Evolutionary conservation across 2,888 invertebrate genomes (phyloP), one percentile per base, ranked within the genome.

Genomic region (Parochlus steinenii): DNA sequence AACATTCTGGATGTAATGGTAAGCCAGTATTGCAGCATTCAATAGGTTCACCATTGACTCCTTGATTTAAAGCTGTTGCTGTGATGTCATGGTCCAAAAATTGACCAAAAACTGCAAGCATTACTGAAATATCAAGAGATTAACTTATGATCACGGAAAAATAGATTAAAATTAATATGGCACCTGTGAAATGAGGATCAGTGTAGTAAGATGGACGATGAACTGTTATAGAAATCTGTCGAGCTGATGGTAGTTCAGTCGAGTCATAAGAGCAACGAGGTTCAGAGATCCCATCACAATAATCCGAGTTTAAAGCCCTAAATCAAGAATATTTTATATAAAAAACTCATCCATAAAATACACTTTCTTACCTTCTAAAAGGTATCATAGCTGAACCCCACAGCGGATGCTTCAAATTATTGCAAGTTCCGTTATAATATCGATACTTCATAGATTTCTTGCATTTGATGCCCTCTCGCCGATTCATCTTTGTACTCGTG

Each of bases 11-110:
- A 53, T 82, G 79, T 1, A 51, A 39, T 2, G 45, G 44, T 1
- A 54, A 47, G 0, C 52, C 44, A 1, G 44, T 42, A 2, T 43
- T 45, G 48, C 83, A 82, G 51, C 86, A 86, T 0, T 79, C 67
- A 7, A 86, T 69, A 0, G 77, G 65, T 7, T 64, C 67, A 23
- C 77, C 78, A 50, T 82, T 74, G 35, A 61, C 55, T 2, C 68
- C 69, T 69, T 48, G 27, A 11, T 10, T 30, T 3, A 20, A 18
- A 6, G 36, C 36, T 19, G 36, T 36, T 2, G 29, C 19, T 11
- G 85, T 83, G 37, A 87, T 74, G 44, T 87, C 87, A 45, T 87
- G 86, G 54, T 86, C 85, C 10, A 87, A 50, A 55, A 89, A 86
- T 59, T 87, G 86, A 0, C 86, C 87, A 69, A 83, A 87, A 4